A percentile compares a stretch with the other conserved stretches of the same genome.
Conservation (phyloP, 2,888 invertebrate genomes). For the Sphinx pinastri region DNA sequence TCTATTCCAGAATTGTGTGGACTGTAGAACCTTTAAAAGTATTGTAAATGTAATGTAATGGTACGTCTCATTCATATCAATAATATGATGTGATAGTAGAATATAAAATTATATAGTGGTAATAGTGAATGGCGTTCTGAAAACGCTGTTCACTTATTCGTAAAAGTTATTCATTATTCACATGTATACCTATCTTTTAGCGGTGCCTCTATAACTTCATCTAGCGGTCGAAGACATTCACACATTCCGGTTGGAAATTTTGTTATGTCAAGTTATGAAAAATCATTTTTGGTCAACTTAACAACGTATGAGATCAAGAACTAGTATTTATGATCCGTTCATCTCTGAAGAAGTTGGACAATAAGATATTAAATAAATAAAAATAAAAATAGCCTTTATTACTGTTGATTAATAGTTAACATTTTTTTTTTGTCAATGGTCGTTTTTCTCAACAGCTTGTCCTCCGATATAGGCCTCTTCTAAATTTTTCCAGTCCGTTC, state of each 20-base stretch:
- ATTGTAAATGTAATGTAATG: too few relatives aligned
- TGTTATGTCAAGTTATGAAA: conserved; percentile 5
- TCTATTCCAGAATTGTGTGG: too few relatives aligned
- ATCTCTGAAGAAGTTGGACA: not conserved
- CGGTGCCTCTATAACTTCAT: conserved; percentile 9
- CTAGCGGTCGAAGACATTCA: conserved; percentile 20
- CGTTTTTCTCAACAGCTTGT: too few relatives aligned
- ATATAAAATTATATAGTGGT: not conserved
- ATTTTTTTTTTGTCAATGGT: too few relatives aligned
- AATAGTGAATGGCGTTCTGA: conserved; percentile 6
- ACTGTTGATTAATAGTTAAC: too few relatives aligned
- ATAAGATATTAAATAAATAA: too few relatives aligned
- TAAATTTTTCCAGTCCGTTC: too few relatives aligned
- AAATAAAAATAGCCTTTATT: too few relatives aligned
- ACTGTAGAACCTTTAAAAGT: too few relatives aligned
- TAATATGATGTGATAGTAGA: not conserved
- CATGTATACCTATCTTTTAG: conserved; percentile 11
- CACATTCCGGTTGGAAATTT: not conserved
- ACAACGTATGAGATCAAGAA: not conserved
- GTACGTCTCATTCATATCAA: conserved; percentile 8
- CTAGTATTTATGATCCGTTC: not conserved
- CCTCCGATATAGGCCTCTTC: too few relatives aligned
- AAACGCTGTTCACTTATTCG: not conserved
- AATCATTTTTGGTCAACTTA: not conserved
- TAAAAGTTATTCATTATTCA: conserved; percentile 4